phyloP scores from a whole-genome alignment of 2,888 invertebrate species.

The Mythimna lalbum region DNA sequence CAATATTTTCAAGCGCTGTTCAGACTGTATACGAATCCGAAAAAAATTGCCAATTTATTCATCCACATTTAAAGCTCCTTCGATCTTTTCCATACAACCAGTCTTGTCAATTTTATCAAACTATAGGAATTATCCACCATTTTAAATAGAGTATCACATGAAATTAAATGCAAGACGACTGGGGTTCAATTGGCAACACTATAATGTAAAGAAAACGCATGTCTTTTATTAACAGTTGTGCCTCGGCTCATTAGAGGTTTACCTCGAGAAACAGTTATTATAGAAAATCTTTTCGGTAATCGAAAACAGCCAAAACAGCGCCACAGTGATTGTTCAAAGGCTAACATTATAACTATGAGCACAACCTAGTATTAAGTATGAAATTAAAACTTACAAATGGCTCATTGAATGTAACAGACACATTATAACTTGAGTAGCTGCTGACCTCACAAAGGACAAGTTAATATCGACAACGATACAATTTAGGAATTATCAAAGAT shows the following conservation, averaged over 20 bases:
- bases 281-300: not conserved
- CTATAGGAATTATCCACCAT: conserved; percentile 57
- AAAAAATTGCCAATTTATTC: conserved; percentile 13
- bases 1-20: conserved; percentile 48
- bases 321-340: conserved; percentile 51
- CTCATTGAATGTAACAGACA: conserved; percentile 52
- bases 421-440: conserved; percentile 48
- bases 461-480: conserved; percentile 25
- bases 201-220: not conserved
- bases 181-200: conserved; percentile 19
- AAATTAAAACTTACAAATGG: conserved; percentile 62
- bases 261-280: conserved; percentile 14
- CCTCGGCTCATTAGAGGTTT: not conserved
- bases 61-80: conserved; percentile 20
- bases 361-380: conserved; percentile 73
- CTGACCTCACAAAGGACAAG: conserved; percentile 31
- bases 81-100: conserved; percentile 37
- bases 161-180: conserved; percentile 55
- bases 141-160: conserved; percentile 54
- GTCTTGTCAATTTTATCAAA: conserved; percentile 45
- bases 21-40: conserved; percentile 34
- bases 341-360: conserved; percentile 68
- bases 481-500: conserved; percentile 38
- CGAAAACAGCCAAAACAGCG: conserved; percentile 53
- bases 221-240: not conserved